Conservation (phyloP, 2,888 invertebrate genomes). For the Drosophila buzzatii region DNA sequence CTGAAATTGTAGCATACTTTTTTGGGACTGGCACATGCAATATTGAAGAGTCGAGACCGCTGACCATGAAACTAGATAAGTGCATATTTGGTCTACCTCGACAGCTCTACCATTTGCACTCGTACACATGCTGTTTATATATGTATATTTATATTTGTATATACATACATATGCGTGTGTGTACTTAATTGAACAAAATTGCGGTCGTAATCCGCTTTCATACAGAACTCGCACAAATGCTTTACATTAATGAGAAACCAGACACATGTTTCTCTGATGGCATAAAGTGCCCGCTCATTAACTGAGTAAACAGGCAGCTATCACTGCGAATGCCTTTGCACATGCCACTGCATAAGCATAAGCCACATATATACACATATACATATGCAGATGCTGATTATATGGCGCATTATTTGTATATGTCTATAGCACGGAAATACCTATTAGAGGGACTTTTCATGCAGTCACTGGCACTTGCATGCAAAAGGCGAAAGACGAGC, state of each 20-base stretch:
- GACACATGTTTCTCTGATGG: slow-evolving; percentile 29
- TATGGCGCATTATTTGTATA: not conserved
- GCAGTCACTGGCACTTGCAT: not conserved
- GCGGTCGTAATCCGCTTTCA: slow-evolving; percentile 15
- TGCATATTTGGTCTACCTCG: slow-evolving; percentile 11
- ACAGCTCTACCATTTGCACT: not conserved
- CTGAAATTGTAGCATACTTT: slow-evolving; percentile 23
- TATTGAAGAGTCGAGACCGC: slow-evolving; percentile 20
- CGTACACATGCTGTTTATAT: not conserved
- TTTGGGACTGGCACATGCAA: slow-evolving; percentile 21
- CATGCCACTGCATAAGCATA: not conserved
- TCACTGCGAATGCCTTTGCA: slow-evolving; percentile 2
- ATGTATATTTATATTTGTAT: not conserved
- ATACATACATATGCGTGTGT: not conserved
- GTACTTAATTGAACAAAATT: slow-evolving; percentile 3
- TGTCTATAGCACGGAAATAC: not conserved
- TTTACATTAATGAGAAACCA: slow-evolving; percentile 35
- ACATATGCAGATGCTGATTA: not conserved
- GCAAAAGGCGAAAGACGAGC: not conserved
- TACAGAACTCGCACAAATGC: slow-evolving; percentile 7
- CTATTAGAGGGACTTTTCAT: not conserved
- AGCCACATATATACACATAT: not conserved
- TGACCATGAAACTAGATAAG: slow-evolving; percentile 21
- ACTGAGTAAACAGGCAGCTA: not conserved
- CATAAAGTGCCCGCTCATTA: slow-evolving; percentile 9